Conservation (phyloP, 2,888 invertebrate genomes). For the Cotesia congregata region DNA sequence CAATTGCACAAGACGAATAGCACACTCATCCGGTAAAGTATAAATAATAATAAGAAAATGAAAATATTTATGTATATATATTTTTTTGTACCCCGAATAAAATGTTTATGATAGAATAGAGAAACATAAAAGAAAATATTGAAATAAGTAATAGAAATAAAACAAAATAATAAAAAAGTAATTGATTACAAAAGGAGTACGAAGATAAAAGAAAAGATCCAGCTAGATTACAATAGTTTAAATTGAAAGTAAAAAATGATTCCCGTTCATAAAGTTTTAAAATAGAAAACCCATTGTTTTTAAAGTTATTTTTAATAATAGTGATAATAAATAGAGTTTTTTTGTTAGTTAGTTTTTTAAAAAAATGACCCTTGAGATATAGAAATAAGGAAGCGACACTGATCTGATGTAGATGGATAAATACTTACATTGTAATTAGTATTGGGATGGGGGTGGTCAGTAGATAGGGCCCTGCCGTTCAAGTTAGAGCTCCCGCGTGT, state of each 20-base stretch:
- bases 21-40: background rate
- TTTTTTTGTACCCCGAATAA: background rate
- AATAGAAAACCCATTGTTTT: background rate
- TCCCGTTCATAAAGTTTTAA: background rate
- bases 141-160: conserved; percentile 15
- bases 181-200: background rate
- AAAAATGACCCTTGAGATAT: conserved; percentile 17
- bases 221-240: background rate
- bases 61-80: background rate
- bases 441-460: conserved; percentile 69
- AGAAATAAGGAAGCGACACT: conserved; percentile 58
- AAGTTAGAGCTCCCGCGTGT: conserved; percentile 69
- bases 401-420: conserved; percentile 65
- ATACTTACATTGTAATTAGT: conserved; percentile 70
- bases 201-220: conserved; percentile 2
- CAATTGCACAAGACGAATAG: background rate
- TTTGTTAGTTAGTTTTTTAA: background rate
- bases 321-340: conserved; percentile 6
- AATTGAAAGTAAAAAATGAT: background rate
- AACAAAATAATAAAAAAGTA: conserved; percentile 15
- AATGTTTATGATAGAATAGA: background rate
- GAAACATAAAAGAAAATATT: conserved; percentile 11
- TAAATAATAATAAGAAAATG: background rate
- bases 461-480: conserved; percentile 68
- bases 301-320: conserved; percentile 3